Evolutionary conservation across 30 jellyfish, hydroid and myxozoan genomes (phyloP).

Genomic region (Chrysaora quinquecirrha): DNA sequence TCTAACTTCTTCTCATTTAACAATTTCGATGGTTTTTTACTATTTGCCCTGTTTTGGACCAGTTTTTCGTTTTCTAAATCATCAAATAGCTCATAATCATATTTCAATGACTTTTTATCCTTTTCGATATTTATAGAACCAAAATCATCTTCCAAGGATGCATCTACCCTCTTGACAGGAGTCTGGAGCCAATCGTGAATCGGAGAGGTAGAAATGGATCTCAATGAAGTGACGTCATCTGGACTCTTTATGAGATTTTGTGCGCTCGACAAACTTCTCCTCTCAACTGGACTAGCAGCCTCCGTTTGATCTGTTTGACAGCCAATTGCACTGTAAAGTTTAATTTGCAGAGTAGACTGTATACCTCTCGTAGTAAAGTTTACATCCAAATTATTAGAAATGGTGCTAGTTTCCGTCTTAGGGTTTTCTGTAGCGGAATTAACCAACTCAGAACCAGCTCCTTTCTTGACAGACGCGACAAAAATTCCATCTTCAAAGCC

Average conservation of each 20-base stretch:
- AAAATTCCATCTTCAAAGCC: not conserved
- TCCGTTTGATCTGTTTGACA: too few relatives aligned
- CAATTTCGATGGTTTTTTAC: not conserved
- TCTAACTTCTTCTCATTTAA: not conserved
- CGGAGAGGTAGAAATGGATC: constrained; percentile 1
- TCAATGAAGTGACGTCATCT: not conserved
- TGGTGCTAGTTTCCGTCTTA: not conserved
- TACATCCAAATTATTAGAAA: not conserved
- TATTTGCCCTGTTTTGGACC: not conserved
- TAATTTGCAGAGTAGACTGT: too few relatives aligned
- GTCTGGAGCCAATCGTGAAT: not conserved
- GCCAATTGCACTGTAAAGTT: not conserved
- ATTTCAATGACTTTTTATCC: not conserved
- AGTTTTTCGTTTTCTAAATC: not conserved
- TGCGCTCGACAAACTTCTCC: too few relatives aligned
- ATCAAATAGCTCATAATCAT: not conserved
- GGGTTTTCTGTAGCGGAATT: too few relatives aligned
- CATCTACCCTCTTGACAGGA: not conserved
- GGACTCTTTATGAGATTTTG: too few relatives aligned
- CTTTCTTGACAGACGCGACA: not conserved
- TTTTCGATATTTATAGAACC: not conserved
- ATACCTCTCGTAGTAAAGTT: not conserved
- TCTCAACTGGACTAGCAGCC: too few relatives aligned
- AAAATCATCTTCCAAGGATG: not conserved
- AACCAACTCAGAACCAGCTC: not conserved